These are phyloP conservation scores for Leptestheria dahalacensis DNA, from an alignment of 1,140 invertebrate species.

Conservation along the genomic window DNA sequence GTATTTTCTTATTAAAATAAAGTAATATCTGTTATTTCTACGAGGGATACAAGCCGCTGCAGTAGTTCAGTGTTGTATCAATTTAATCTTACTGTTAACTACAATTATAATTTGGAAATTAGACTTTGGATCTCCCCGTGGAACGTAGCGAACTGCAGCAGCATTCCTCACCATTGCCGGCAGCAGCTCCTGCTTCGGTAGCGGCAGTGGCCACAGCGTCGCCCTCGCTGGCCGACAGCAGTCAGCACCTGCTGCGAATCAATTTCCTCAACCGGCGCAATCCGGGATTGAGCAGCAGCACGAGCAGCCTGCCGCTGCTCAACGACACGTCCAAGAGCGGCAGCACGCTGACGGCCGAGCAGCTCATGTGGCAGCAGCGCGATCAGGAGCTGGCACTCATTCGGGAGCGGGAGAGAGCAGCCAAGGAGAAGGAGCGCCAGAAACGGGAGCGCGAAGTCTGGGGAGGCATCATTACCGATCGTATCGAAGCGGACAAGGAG, in stretches of 20 bases:
- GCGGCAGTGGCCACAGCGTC: slow-evolving; percentile 15
- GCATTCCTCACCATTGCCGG: slow-evolving; percentile 33
- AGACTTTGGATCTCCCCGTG: slow-evolving; percentile 65
- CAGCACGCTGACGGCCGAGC: slow-evolving; percentile 8
- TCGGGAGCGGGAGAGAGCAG: slow-evolving; percentile 22
- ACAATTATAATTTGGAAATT: slow-evolving; percentile 20
- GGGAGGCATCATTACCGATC: slow-evolving; percentile 6
- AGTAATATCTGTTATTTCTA: slow-evolving; percentile 17
- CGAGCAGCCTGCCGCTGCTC: slow-evolving; percentile 6
- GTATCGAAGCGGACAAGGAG: slow-evolving; percentile 27
- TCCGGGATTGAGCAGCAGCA: slow-evolving; percentile 14
- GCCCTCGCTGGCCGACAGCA: slow-evolving; percentile 24
- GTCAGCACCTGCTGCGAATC: slow-evolving; percentile 34
- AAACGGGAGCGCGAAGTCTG: slow-evolving; percentile 4
- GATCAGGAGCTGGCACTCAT: slow-evolving; percentile 12
- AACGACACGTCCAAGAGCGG: not conserved
- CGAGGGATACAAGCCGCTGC: too few relatives aligned
- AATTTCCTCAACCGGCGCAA: slow-evolving; percentile 30
- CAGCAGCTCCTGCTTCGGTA: slow-evolving; percentile 18
- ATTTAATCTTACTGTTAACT: not conserved
- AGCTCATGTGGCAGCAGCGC: slow-evolving; percentile 18
- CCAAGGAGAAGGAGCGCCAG: slow-evolving; percentile 23
- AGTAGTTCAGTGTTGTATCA: too few relatives aligned
- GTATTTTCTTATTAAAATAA: slow-evolving; percentile 9
- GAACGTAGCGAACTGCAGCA: slow-evolving; percentile 48